Base-by-base conservation (phyloP, 2,113 vertebrate genomes). In the Gobio gobio region DNA sequence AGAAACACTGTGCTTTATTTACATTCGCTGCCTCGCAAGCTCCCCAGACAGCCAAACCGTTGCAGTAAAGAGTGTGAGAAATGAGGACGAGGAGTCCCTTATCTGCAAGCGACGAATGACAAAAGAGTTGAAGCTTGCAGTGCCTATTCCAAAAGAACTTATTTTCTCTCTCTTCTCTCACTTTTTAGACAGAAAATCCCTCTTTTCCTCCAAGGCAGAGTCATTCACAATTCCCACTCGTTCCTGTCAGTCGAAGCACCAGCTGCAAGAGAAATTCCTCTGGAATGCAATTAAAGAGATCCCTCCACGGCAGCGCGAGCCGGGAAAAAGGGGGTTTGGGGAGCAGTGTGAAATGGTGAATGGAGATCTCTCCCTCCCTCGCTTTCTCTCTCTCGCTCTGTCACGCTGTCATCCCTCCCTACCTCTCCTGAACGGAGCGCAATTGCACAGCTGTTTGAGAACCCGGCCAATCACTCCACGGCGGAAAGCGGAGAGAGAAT, bases 381-480 rank as follows among this genome's bases (percentile, higher is more conserved):
- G 72, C 73, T 82, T 68, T 87, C 66, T 40, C 81, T 29, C 29
- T 36, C 73, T 82, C 83, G 43, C 86, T 77, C 86, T 3, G 56
- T 83, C 49, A 70, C 51, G 7, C 85, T 82, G 76, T 33, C 76
- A 78, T 76, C 86, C 26, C 51, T 80, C 61, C 14, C 78, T 61
- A 72, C 56, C 86, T 86, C 64, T 85, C 83, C 51, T 66, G 78
- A 85, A 56, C 66, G 66, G 81, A 86, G 86, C 72, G 76, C 85
- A 86, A 80, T 87, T 86, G 83, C 61, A 86, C 88, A 85, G 86
- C 83, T 88, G 88, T 77, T 86, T 33, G 54, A 77, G 49, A 33
- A 78, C 59, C 43, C 77, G 87, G 84, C 82, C 88, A 87, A 78
- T 86, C 86, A 78, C 43, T 80, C 75, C 77, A 82, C 77, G 87